Evolutionary conservation across 2,888 invertebrate genomes (phyloP), one percentile per base, ranked within the genome.

Genomic region (Drosophila leonis): DNA sequence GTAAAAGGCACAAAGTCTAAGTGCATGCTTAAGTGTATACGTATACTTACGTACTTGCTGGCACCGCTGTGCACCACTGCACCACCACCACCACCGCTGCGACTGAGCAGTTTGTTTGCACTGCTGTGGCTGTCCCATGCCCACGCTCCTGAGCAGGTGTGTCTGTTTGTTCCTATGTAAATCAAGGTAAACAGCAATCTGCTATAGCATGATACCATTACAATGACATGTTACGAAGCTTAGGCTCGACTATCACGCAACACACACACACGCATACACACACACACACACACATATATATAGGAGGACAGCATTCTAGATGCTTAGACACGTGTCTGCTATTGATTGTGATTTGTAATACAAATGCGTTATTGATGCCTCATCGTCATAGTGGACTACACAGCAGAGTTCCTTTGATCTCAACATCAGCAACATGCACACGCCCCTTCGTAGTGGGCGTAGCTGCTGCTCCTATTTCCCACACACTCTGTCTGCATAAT

Each of bases 111-210:
- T 37, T 37, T 54, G 52, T 54, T 54, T 37, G 52, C 52, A 76
- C 78, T 56, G 69, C 41, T 83, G 86, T 72, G 86, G 83, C 75
- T 80, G 78, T 51, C 24, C 35, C 15, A 56, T 29, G 42, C 39
- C 15, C 46, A 37, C 42, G 24, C 24, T 29, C 13, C 12, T 8
- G 18, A 15, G 10, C 49, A 57, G 61, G 35, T 66, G 42, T 57
- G 55, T 59, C 24, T 52, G 31, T 72, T 46, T 77, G 69, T 75
- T 64, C 76, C 69, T 85, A 90, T 85, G 90, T 75, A 87, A 87
- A 87, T 88, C 86, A 90, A 81, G 86, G 86, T 83, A 90, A 88
- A 87, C 90, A 81, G 68, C 81, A 88, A 90, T 88, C 86, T 85
- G 90, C 81, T 81, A 71, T 81, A 77, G 71, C 78, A 67, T 85